A percentile compares a stretch with the other conserved stretches of the same genome.
Conservation (phyloP, 2,797 vertebrate genomes). For the Oophaga sylvatica region DNA sequence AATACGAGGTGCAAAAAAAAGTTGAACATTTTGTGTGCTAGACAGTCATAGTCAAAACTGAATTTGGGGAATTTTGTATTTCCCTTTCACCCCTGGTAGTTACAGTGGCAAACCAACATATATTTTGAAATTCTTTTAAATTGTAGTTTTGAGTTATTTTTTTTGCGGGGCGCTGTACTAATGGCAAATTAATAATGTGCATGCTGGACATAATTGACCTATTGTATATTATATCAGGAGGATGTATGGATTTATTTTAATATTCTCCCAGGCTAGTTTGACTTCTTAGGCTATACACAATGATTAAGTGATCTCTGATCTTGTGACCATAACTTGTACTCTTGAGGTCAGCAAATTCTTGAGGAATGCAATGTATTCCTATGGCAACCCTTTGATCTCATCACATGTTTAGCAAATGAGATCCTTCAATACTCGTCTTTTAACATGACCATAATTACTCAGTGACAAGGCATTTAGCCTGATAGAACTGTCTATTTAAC, state of each 20-base stretch:
- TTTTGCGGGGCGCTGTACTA: neutral
- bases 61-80: too few species aligned
- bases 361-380: neutral
- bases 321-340: slow-evolving; percentile 66
- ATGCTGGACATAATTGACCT: neutral
- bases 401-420: slow-evolving; percentile 32
- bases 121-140: neutral
- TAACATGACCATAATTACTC: slow-evolving; percentile 23
- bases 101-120: neutral
- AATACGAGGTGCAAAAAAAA: too few species aligned
- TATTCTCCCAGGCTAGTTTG: neutral
- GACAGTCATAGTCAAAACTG: too few species aligned
- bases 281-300: neutral
- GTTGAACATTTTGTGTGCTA: too few species aligned
- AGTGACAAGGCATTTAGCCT: slow-evolving; percentile 20
- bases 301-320: slow-evolving; percentile 12
- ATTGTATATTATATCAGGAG: neutral
- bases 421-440: slow-evolving; percentile 23
- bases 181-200: neutral
- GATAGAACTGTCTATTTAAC: slow-evolving; percentile 15
- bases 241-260: neutral
- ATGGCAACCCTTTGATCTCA: slow-evolving; percentile 22
- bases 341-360: slow-evolving; percentile 20
- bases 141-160: neutral
- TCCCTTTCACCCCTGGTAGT: neutral